phyloP scores from a whole-genome alignment of 2,113 vertebrate genomes.

The Sinocyclocheilus rhinocerous region DNA sequence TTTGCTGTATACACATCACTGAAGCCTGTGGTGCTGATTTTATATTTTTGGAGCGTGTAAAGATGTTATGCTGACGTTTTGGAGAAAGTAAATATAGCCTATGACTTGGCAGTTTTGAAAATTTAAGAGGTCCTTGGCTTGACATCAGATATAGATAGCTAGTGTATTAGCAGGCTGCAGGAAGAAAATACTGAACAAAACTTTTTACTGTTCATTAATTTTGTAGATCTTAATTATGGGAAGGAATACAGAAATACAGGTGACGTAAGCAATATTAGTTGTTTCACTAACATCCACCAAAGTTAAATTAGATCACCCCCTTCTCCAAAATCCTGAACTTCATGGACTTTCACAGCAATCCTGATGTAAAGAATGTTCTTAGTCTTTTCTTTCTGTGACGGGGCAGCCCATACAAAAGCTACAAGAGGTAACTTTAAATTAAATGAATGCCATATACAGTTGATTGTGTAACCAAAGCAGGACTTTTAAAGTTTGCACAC shows the following conservation, averaged over 20 bases:
- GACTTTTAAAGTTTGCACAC: no score
- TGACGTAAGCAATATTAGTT: no score
- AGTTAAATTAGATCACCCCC: no score
- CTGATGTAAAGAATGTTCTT: no score
- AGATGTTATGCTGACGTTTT: slow-evolving; percentile 5
- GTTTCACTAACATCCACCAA: no score
- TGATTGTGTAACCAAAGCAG: no score
- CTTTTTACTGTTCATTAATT: background rate
- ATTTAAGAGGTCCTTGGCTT: background rate
- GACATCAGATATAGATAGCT: background rate
- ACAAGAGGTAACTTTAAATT: no score
- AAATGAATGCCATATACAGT: background rate
- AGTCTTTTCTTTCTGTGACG: no score
- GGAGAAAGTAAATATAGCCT: background rate
- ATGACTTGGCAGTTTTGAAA: background rate
- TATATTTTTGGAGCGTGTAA: background rate
- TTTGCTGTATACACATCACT: background rate
- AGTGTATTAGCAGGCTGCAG: background rate
- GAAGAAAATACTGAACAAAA: background rate
- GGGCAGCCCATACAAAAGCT: no score
- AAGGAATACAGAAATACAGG: background rate
- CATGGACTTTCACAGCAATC: no score
- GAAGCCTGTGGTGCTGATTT: background rate
- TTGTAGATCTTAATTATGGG: background rate
- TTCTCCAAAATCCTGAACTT: no score